Conservation (phyloP, 37 sponge, comb jelly and placozoan genomes). For the Geodia barretti region DNA sequence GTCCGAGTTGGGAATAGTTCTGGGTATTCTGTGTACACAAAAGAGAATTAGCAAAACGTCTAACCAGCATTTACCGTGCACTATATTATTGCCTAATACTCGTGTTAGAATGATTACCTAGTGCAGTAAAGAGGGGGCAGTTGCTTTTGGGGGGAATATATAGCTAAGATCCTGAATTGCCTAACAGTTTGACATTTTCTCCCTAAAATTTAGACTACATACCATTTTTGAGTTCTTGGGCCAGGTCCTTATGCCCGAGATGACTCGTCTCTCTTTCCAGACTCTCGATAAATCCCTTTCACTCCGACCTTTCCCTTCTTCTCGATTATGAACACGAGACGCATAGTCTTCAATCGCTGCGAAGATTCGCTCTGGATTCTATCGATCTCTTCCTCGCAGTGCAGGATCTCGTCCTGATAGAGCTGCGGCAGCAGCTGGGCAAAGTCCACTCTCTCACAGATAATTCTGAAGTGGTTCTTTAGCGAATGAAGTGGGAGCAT, state of each 20-base stretch:
- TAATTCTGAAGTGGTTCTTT: neutral
- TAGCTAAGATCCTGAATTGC: too few species aligned
- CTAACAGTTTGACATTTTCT: neutral
- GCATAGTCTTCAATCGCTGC: neutral
- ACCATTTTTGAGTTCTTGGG: neutral
- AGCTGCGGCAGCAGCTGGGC: neutral
- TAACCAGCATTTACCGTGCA: too few species aligned
- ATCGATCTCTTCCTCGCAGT: neutral
- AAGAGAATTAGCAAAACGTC: too few species aligned
- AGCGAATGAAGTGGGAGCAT: neutral
- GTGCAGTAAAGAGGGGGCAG: too few species aligned
- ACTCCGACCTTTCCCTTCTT: neutral
- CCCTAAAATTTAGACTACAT: neutral
- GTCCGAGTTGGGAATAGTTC: too few species aligned
- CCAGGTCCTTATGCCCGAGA: neutral
- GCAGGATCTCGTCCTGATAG: neutral
- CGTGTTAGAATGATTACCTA: too few species aligned
- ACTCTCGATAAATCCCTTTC: neutral
- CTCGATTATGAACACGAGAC: neutral
- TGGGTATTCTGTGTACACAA: too few species aligned
- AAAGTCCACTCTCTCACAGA: neutral
- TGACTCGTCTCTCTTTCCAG: neutral
- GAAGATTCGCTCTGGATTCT: neutral
- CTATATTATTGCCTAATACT: too few species aligned
- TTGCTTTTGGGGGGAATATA: too few species aligned